Conservation (phyloP, 2,797 vertebrate species). For the Tenualosa thibaudeaui region DNA sequence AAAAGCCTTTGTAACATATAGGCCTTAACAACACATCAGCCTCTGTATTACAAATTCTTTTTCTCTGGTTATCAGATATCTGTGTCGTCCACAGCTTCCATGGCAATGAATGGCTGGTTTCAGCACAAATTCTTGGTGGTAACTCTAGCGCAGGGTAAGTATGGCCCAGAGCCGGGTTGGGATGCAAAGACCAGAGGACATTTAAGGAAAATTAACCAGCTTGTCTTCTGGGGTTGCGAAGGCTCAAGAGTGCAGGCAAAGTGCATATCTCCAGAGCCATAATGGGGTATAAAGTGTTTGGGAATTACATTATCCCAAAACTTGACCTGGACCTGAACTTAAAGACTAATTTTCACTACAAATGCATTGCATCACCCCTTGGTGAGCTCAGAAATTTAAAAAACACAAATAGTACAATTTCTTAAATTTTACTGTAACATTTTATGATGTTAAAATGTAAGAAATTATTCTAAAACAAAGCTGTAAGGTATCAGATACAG, state of each 20-base stretch:
- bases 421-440: no score
- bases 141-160: constrained; percentile 75
- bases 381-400: not conserved
- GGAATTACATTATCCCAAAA: constrained; percentile 59
- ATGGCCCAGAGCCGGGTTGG: constrained; percentile 60
- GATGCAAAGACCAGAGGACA: constrained; percentile 71
- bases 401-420: not conserved
- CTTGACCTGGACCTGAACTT: constrained; percentile 61
- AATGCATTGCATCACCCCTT: not conserved
- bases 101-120: constrained; percentile 74
- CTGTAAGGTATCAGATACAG: not conserved
- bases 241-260: constrained; percentile 60
- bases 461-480: no score
- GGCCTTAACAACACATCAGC: constrained; percentile 64
- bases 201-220: constrained; percentile 73
- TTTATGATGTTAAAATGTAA: no score
- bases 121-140: constrained; percentile 72
- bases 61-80: constrained; percentile 74
- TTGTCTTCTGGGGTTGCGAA: constrained; percentile 59
- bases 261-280: constrained; percentile 57
- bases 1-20: constrained; percentile 61
- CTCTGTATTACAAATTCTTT: constrained; percentile 70
- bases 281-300: constrained; percentile 48
- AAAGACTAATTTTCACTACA: constrained; percentile 59
- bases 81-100: constrained; percentile 60